These are phyloP conservation scores for Symphodus melops DNA, from an alignment of 2,113 vertebrate species.

Conservation along the genomic window DNA sequence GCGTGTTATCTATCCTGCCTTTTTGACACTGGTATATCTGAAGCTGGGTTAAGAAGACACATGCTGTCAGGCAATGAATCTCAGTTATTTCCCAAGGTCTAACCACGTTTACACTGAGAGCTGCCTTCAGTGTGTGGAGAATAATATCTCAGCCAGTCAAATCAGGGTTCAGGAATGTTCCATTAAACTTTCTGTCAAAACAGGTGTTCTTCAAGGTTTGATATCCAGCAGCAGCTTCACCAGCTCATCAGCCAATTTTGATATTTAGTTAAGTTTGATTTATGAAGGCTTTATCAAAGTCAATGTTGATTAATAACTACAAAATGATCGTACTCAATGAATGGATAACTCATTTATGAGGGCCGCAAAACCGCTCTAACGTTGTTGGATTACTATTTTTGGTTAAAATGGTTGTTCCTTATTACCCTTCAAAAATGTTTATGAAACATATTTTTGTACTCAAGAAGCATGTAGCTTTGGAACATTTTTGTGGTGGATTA, in stretches of 20 bases:
- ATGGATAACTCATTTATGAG: too few relatives aligned
- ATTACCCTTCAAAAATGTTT: background rate
- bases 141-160: constrained; percentile 19
- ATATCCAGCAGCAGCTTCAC: background rate
- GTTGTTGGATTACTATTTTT: background rate
- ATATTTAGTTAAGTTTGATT: background rate
- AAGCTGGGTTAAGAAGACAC: constrained; percentile 58
- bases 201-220: constrained; percentile 10
- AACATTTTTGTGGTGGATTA: too few relatives aligned
- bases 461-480: too few relatives aligned
- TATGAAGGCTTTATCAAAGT: background rate
- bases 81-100: constrained; percentile 56
- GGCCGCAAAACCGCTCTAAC: too few relatives aligned
- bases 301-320: background rate
- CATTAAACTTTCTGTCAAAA: constrained; percentile 34
- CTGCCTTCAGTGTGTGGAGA: constrained; percentile 25
- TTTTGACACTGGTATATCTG: constrained; percentile 70
- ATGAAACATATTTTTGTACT: too few relatives aligned
- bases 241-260: background rate
- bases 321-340: too few relatives aligned
- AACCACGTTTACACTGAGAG: constrained; percentile 49
- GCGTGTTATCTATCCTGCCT: constrained; percentile 61
- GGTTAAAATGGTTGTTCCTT: background rate
- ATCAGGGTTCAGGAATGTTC: constrained; percentile 15
- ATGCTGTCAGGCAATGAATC: constrained; percentile 69